Evolutionary conservation across 2,888 invertebrate species (phyloP).

Genomic region (Mythimna vitellina): DNA sequence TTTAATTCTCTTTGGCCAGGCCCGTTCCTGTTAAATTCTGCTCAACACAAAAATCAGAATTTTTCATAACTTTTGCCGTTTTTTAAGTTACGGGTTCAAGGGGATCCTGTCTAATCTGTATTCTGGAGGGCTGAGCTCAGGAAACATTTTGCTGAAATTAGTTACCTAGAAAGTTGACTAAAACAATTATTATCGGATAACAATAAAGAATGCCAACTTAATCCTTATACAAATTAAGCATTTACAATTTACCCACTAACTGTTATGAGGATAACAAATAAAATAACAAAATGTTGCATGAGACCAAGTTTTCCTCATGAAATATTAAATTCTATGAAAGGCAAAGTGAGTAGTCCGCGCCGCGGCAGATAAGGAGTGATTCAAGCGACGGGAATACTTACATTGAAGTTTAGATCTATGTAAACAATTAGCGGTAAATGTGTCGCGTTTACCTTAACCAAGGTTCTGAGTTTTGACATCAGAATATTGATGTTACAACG

Average conservation of each 20-base stretch:
- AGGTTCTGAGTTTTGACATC: not conserved
- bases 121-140: not conserved
- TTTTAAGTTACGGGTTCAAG: too few relatives aligned
- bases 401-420: conserved; percentile 28
- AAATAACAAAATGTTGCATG: conserved; percentile 26
- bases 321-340: conserved; percentile 54
- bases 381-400: conserved; percentile 43
- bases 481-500: not conserved
- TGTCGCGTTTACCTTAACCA: conserved; percentile 31
- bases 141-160: not conserved
- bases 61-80: too few relatives aligned
- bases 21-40: too few relatives aligned
- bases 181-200: not conserved
- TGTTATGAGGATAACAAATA: conserved; percentile 44
- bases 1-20: too few relatives aligned
- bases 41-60: too few relatives aligned
- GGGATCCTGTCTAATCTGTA: too few relatives aligned
- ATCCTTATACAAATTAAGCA: not conserved
- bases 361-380: conserved; percentile 34
- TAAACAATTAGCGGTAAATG: conserved; percentile 52
- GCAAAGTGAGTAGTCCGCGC: conserved; percentile 3
- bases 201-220: not conserved
- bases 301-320: conserved; percentile 46
- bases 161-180: not conserved
- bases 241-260: conserved; percentile 7